These are phyloP conservation scores for Calidris pygmaea DNA, from an alignment of 2,113 vertebrate genomes.

Conservation along the genomic window DNA sequence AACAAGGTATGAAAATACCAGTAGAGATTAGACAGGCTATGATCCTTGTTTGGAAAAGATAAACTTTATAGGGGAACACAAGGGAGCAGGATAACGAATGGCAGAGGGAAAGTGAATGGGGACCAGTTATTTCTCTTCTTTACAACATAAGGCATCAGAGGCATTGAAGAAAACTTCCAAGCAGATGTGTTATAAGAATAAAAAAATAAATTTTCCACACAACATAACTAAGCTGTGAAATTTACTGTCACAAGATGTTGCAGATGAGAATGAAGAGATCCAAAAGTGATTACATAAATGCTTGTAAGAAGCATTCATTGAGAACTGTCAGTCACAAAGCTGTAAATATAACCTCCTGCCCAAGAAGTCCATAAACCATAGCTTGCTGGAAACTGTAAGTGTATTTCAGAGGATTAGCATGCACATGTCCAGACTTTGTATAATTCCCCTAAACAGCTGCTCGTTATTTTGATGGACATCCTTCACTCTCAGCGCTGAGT, in stretches of 20 bases:
- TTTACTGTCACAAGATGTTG: not conserved
- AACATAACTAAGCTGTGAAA: not conserved
- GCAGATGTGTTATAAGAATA: not conserved
- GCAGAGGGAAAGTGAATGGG: not conserved
- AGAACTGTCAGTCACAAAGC: not conserved
- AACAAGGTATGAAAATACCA: not conserved
- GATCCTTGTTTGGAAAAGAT: not conserved
- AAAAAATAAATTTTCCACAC: not conserved
- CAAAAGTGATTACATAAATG: not conserved
- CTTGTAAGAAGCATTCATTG: not conserved
- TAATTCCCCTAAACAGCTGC: not conserved
- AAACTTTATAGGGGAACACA: not conserved
- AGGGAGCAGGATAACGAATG: not conserved
- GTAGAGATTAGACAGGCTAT: not conserved
- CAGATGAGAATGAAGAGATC: not conserved
- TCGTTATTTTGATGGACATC: not conserved
- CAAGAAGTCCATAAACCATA: not conserved
- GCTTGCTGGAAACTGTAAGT: not conserved
- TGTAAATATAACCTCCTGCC: not conserved
- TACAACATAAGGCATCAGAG: not conserved
- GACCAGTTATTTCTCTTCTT: not conserved
- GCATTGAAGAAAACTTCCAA: not conserved
- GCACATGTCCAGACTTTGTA: not conserved
- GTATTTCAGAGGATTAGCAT: not conserved
- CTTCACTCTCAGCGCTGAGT: not conserved